A percentile compares a stretch with the other conserved stretches of the same genome.
These are phyloP conservation scores for Lepidonotus clava DNA, from an alignment of 2,888 invertebrate species.

Conservation along the genomic window DNA sequence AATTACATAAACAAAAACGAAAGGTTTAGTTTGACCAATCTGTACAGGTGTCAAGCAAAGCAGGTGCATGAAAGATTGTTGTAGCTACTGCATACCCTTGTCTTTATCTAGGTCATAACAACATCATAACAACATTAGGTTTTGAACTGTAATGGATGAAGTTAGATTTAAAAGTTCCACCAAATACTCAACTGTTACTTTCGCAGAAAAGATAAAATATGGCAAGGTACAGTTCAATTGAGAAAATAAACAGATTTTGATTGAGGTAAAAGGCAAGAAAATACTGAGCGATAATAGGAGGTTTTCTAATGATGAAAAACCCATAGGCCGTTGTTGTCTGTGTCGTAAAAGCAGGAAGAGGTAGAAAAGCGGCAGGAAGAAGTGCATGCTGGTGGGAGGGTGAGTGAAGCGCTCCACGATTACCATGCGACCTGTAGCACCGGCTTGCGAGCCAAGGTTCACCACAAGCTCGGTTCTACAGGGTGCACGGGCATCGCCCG, in stretches of 20 bases:
- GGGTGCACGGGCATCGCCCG: constrained; percentile 50
- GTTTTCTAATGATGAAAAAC: background rate
- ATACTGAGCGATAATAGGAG: background rate
- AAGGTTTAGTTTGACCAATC: too few relatives aligned
- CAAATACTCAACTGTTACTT: too few relatives aligned
- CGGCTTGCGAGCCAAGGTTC: constrained; percentile 7
- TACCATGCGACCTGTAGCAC: constrained; percentile 49
- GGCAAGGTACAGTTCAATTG: background rate
- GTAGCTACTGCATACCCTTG: too few relatives aligned
- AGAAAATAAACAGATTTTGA: background rate
- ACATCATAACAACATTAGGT: too few relatives aligned
- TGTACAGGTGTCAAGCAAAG: too few relatives aligned
- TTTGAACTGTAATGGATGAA: too few relatives aligned
- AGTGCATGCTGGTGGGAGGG: background rate
- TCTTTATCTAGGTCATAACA: too few relatives aligned
- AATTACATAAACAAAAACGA: too few relatives aligned
- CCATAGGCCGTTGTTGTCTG: background rate
- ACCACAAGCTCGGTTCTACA: constrained; percentile 58
- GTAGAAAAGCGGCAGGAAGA: constrained; percentile 5
- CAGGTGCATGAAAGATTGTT: too few relatives aligned
- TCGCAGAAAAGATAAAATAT: background rate
- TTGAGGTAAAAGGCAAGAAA: background rate
- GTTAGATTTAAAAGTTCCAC: too few relatives aligned
- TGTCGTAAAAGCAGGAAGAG: background rate
- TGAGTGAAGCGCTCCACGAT: constrained; percentile 23